Conservation (phyloP, 2,797 vertebrate genomes). For the Pangasius krempfi region DNA sequence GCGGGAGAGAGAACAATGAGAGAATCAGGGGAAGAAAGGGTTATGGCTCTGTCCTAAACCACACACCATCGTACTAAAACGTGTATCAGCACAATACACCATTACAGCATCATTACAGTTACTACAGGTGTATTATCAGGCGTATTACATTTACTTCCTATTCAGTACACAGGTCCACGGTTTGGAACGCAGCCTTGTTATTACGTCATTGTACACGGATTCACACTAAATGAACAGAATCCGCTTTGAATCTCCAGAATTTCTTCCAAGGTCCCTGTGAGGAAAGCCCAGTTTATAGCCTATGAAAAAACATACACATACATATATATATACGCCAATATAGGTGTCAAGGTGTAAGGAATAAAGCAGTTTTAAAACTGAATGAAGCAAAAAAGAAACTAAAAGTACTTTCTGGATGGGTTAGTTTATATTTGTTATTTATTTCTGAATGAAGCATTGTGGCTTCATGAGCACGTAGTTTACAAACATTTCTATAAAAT, state of each 20-base stretch:
- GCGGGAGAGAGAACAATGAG: constrained; percentile 1
- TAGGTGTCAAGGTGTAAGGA: neutral
- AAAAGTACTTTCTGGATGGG: neutral
- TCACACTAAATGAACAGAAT: neutral
- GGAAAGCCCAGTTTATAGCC: neutral
- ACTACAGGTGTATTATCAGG: neutral
- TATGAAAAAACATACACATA: neutral
- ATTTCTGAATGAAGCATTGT: neutral
- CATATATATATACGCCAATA: neutral
- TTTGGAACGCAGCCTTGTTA: neutral
- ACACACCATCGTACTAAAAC: neutral
- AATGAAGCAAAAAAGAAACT: neutral
- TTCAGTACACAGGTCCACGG: neutral
- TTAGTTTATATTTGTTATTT: neutral
- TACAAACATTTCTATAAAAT: neutral
- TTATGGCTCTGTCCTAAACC: constrained; percentile 22
- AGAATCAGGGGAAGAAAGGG: too few species aligned
- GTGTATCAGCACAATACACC: neutral
- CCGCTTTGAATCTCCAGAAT: neutral
- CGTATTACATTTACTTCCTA: neutral
- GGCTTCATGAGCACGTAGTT: neutral
- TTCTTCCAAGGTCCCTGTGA: neutral
- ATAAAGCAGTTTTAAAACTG: neutral
- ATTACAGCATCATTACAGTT: neutral
- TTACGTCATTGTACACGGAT: neutral